These are phyloP conservation scores for Sepiola atlantica DNA, from an alignment of 2,888 invertebrate genomes.

Conservation along the genomic window DNA sequence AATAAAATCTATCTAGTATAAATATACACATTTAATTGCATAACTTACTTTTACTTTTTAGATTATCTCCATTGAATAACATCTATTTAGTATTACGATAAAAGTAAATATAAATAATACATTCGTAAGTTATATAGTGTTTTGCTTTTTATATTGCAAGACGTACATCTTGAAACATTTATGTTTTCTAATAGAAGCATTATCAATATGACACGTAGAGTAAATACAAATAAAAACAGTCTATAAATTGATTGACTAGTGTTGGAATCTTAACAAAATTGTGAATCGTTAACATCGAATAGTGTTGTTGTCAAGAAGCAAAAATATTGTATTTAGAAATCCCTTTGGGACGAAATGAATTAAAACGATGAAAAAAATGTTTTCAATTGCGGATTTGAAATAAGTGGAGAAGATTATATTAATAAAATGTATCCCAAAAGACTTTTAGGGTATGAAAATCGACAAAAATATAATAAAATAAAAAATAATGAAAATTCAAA, in stretches of 20 bases:
- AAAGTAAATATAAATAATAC: no score
- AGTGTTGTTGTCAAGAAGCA: neutral
- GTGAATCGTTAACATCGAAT: neutral
- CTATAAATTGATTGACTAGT: neutral
- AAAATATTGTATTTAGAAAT: slow-evolving; percentile 7
- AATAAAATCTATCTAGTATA: no score
- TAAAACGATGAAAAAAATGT: neutral
- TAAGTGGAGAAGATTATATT: slow-evolving; percentile 20
- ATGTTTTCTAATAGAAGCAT: neutral
- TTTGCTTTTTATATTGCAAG: no score
- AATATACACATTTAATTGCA: no score
- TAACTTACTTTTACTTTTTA: no score
- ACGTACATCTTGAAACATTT: neutral
- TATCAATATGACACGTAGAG: neutral
- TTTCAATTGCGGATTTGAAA: neutral
- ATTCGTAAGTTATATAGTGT: no score
- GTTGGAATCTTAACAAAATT: neutral
- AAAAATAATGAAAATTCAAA: no score
- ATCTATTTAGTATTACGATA: no score
- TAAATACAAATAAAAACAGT: neutral
- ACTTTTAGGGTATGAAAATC: neutral
- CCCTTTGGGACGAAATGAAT: neutral
- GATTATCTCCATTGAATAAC: no score
- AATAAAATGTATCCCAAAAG: neutral
- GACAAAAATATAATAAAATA: no score